phyloP scores from a whole-genome alignment of 2,797 vertebrate genomes.

The Spheniscus humboldti region DNA sequence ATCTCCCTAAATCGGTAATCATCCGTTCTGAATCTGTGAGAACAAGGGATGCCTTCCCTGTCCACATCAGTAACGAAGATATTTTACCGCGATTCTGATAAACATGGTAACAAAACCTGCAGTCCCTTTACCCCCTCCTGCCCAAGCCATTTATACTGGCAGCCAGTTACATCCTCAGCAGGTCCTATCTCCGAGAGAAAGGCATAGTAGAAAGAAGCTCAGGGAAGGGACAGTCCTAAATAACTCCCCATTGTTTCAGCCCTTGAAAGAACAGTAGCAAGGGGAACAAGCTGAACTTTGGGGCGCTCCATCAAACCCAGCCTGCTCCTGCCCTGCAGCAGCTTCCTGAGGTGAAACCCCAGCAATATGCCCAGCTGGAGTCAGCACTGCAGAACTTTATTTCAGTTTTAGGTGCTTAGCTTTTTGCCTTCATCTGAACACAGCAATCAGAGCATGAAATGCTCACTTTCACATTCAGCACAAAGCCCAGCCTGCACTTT shows the following conservation, averaged over 20 bases:
- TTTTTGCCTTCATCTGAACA: not conserved
- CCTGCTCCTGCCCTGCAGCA: not conserved
- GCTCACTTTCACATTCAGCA: not conserved
- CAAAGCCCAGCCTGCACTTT: not conserved
- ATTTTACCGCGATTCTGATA: not conserved
- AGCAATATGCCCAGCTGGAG: not conserved
- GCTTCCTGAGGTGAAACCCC: not conserved
- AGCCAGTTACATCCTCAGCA: not conserved
- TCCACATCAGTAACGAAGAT: not conserved
- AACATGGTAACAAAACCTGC: not conserved
- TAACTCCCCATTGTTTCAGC: not conserved
- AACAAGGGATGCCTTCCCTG: not conserved
- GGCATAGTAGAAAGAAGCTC: not conserved
- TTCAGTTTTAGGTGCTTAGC: not conserved
- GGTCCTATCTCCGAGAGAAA: rapidly evolving
- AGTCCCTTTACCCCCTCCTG: not conserved
- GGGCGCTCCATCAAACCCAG: not conserved
- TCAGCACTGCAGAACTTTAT: not conserved
- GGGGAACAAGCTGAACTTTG: rapidly evolving
- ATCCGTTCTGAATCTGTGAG: not conserved
- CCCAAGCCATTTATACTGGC: not conserved
- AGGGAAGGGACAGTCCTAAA: not conserved
- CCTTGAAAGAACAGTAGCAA: not conserved
- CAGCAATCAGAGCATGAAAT: not conserved
- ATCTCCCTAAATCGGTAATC: not conserved